Evolutionary conservation across 2,888 invertebrate genomes (phyloP).

Genomic region (Muscina levida): DNA sequence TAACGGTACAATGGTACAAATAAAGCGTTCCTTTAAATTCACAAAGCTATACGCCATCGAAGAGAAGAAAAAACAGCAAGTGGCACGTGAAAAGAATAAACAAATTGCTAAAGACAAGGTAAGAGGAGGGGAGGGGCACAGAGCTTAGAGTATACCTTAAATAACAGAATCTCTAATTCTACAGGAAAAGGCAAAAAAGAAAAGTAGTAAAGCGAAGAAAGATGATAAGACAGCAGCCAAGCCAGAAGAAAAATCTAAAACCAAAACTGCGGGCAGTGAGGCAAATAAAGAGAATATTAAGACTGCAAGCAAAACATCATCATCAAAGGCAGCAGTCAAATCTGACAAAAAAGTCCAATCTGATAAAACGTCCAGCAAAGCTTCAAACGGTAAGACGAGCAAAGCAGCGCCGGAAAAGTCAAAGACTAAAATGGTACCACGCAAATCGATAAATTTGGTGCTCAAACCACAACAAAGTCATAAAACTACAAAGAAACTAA

Average conservation of each 20-base stretch:
- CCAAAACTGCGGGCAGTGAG: background rate
- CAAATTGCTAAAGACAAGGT: too few species aligned
- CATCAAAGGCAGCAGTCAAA: constrained; percentile 2
- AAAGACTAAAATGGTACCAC: constrained; percentile 42
- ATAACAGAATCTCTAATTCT: too few species aligned
- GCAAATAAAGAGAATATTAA: too few species aligned
- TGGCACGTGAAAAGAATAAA: constrained; percentile 24
- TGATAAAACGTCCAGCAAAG: background rate
- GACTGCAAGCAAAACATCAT: background rate
- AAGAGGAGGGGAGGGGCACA: too few species aligned
- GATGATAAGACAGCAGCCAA: constrained; percentile 6
- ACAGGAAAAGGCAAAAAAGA: background rate
- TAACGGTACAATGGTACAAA: constrained; percentile 79
- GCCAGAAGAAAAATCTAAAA: constrained; percentile 10
- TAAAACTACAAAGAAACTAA: constrained; percentile 27
- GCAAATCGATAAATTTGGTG: constrained; percentile 41
- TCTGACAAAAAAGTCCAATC: constrained; percentile 27
- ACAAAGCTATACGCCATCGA: constrained; percentile 21
- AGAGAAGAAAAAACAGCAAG: constrained; percentile 24
- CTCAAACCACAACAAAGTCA: constrained; percentile 22
- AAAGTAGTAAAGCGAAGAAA: background rate
- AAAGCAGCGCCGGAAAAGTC: constrained; percentile 28
- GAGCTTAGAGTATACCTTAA: too few species aligned
- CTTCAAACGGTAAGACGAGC: background rate
- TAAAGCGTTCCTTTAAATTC: constrained; percentile 64